Base-by-base conservation (phyloP, 1,140 invertebrate genomes). In the Drosophila parvula region DNA sequence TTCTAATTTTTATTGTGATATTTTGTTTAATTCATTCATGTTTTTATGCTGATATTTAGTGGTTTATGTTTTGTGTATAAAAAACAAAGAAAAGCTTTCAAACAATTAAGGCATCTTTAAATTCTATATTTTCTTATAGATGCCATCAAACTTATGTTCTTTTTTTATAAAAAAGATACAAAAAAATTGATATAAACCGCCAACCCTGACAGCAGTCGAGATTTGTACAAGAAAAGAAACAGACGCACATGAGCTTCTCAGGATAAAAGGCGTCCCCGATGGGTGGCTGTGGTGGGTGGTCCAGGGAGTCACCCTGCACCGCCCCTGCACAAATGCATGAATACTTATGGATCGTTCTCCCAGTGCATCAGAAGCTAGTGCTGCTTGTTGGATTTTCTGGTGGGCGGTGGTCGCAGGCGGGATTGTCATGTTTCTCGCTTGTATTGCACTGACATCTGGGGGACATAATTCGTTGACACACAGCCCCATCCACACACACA, bases 361-460 rank as follows among this genome's bases (percentile, higher is more conserved):
- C 67, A 83, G 73, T 79, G 77, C 81, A 73, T 83, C 55, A 55
- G 59, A 79, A 79, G 76, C 77, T 73, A 47, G 57, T 80, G 60
- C 40, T 34, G 44, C 48, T 58, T 58, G 60, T 40, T 64, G 71
- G 68, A 64, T 36, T 62, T 74, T 57, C 51, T 65, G 14, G 36
- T 44, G 63, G 30, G 16, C 38, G 64, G 44, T 45, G 64, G 44
- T 45, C 22, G 62, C 44, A 16, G 58, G 74, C 48, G 79, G 74
- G 59, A 82, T 77, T 83, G 81, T 83, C 76, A 79, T 83, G 81
- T 83, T 83, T 79, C 71, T 63, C 56, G 71, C 71, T 83, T 83
- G 80, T 83, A 79, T 84, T 83, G 81, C 81, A 79, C 76, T 83
- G 81, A 83, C 81, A 83, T 83, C 77, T 83, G 81, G 77, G 81